Evolutionary conservation across 2,113 vertebrate genomes (phyloP).

Genomic region (Conger conger): DNA sequence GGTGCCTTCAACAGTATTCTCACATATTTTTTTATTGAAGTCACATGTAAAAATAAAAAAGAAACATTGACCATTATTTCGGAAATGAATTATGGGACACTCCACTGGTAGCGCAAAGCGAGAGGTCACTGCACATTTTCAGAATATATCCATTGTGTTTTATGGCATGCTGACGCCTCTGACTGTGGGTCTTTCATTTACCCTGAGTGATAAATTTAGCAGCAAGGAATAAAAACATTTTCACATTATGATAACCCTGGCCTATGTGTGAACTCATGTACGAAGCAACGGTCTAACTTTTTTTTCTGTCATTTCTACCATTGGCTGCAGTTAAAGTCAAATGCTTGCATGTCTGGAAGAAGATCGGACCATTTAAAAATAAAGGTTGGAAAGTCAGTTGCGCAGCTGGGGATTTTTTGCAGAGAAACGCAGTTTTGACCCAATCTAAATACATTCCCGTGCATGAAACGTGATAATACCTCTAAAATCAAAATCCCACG

Average conservation of each 20-base stretch:
- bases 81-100: background rate
- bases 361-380: background rate
- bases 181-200: conserved; percentile 5
- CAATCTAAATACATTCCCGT: background rate
- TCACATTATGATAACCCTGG: background rate
- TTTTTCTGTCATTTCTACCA: background rate
- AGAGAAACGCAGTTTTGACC: background rate
- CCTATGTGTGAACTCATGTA: background rate
- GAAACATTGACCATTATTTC: background rate
- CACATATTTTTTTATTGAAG: conserved; percentile 1
- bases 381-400: background rate
- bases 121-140: background rate
- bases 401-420: background rate
- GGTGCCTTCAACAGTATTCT: background rate
- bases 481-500: background rate
- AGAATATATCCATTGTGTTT: background rate
- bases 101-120: background rate
- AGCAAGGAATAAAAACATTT: background rate
- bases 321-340: background rate
- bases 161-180: background rate
- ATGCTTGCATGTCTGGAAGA: background rate
- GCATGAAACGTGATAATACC: background rate
- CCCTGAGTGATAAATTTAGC: conserved; percentile 10
- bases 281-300: background rate
- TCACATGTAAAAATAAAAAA: background rate